Base-by-base conservation (phyloP, 2,113 vertebrate genomes). In the Pogona vitticeps region DNA sequence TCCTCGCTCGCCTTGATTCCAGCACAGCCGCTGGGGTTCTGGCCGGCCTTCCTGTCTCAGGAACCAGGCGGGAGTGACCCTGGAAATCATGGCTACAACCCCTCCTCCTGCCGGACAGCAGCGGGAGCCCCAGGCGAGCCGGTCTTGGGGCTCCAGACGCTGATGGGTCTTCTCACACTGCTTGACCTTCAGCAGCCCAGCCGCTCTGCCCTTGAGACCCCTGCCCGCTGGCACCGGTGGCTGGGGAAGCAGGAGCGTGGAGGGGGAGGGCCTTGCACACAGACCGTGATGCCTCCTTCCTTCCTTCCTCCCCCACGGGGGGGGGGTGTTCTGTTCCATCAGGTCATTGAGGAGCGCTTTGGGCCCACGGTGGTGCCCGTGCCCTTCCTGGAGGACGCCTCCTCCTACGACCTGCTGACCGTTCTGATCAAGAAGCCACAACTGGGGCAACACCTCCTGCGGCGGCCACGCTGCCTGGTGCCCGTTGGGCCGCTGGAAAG, bases 311-410 rank as follows among this genome's bases (percentile, higher is more conserved):
- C 18, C 72, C 67, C 58, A 88, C 81, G 61, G 70, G 70, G 5
- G 46, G 46, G 46, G 5, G n/a, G n/a, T n/a, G n/a, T 52, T 52
- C 46, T 52, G 46, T 52, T 10, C 46, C 46, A 10, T 5, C 94
- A 95, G 95, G 95, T 95, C 21, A 91, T 89, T 3, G 90, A 94
- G 88, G 92, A 95, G 61, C 91, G 82, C 76, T 94, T 95, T 59
- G 95, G 94, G 65, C 73, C 92, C 72, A 90, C 78, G 8, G 92
- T 89, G 63, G 91, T 95, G 61, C 92, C 95, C 3, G 93, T 95
- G 15, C 94, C 95, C n/a, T 94, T 94, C 91, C 89, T 95, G 79
- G 93, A 92, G 1, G 95, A 95, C 6, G 91, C 95, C 73, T 46
- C 89, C 59, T 93, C 87, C 91, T 96, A 95, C 73, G 92, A 94